Percentiles rank a stretch among this genome's conserved stretches.
Evolutionary conservation across 1,140 invertebrate species (phyloP).

Genomic region (Hylyphantes graminicola): DNA sequence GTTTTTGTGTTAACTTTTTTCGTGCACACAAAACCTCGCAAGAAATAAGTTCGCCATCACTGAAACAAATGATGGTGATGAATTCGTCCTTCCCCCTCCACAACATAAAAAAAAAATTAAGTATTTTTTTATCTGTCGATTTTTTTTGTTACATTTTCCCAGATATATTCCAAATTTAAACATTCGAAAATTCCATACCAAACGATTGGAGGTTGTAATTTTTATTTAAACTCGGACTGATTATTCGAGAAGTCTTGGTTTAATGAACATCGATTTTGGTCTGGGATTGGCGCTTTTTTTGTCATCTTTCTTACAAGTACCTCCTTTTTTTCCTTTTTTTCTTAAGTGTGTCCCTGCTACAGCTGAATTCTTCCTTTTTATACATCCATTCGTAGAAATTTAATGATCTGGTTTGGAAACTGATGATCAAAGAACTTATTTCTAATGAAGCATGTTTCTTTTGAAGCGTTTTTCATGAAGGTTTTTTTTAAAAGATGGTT

Average conservation of each 20-base stretch:
- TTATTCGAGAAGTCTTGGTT: constrained; percentile 54
- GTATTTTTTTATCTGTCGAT: too few species aligned
- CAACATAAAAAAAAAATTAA: too few species aligned
- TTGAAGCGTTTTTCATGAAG: constrained; percentile 29
- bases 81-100: background rate
- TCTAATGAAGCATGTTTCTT: constrained; percentile 52
- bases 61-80: constrained; percentile 46
- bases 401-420: constrained; percentile 58
- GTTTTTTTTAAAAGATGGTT: background rate
- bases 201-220: constrained; percentile 14
- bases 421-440: constrained; percentile 56
- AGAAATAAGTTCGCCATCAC: constrained; percentile 30
- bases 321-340: background rate
- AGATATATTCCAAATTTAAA: too few species aligned
- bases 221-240: constrained; percentile 55
- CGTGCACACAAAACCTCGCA: background rate
- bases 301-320: too few species aligned
- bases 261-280: constrained; percentile 53
- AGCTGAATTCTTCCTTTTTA: constrained; percentile 2
- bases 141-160: too few species aligned
- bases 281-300: background rate
- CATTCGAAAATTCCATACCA: too few species aligned
- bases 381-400: constrained; percentile 30
- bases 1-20: too few species aligned
- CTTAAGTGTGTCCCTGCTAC: background rate